Percentiles rank a stretch among this genome's conserved stretches.
phyloP scores from a whole-genome alignment of 2,888 invertebrate species.

The Amphipoea lucens region DNA sequence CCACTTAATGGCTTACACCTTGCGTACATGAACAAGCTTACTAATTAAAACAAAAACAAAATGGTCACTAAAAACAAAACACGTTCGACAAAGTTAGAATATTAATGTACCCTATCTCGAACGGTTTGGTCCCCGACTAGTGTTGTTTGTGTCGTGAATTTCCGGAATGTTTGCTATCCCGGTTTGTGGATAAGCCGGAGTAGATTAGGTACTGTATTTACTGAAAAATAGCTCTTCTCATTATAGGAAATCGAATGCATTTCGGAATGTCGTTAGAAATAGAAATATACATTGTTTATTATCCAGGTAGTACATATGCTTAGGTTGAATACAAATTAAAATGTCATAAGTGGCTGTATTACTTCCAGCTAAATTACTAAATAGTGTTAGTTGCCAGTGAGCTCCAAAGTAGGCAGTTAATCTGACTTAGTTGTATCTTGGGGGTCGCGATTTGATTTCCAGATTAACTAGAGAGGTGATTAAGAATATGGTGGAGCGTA shows the following conservation, averaged over 20 bases:
- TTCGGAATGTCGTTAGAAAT: neutral
- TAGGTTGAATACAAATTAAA: neutral
- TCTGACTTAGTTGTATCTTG: neutral
- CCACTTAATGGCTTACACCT: constrained; percentile 61
- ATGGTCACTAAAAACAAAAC: constrained; percentile 80
- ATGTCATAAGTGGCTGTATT: neutral
- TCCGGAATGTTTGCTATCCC: constrained; percentile 36
- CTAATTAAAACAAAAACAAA: constrained; percentile 81
- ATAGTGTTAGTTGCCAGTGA: neutral
- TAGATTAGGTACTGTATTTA: neutral
- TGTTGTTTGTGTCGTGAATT: constrained; percentile 47
- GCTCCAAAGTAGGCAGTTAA: neutral
- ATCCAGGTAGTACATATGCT: neutral
- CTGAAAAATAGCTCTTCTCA: neutral
- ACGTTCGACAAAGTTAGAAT: constrained; percentile 86
- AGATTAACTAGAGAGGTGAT: neutral
- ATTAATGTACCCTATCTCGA: constrained; percentile 80
- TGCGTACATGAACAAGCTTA: constrained; percentile 63
- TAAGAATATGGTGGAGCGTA: neutral
- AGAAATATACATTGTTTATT: neutral
- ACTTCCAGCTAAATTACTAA: neutral
- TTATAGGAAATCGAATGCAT: neutral
- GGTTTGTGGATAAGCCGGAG: constrained; percentile 20
- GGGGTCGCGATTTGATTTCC: neutral
- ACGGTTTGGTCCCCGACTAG: constrained; percentile 64